Evolutionary conservation across 2,113 vertebrate genomes (phyloP).

Genomic region (Amazona guildingii): DNA sequence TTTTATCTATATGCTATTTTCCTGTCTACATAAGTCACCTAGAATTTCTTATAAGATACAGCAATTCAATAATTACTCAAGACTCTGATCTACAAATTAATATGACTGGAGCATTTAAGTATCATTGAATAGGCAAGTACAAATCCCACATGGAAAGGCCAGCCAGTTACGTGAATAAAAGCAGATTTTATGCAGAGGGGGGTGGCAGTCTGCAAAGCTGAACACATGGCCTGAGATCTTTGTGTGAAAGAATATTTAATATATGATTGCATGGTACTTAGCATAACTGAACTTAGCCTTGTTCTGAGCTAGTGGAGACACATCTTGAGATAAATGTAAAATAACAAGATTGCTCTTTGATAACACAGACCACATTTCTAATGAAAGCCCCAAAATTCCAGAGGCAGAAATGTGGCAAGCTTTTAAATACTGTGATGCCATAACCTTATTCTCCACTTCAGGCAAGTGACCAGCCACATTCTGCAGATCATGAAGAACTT

Average conservation of each 20-base stretch:
- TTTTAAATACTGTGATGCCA: neutral
- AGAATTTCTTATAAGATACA: neutral
- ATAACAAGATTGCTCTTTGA: neutral
- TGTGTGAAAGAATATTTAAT: neutral
- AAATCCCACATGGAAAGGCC: neutral
- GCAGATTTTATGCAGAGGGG: neutral
- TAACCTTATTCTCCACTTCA: neutral
- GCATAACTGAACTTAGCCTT: neutral
- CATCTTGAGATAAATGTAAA: neutral
- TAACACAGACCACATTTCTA: neutral
- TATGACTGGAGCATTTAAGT: neutral
- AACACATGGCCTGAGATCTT: neutral
- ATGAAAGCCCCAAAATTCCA: neutral
- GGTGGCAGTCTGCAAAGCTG: neutral
- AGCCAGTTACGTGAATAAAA: neutral
- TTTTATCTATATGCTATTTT: conserved; percentile 31
- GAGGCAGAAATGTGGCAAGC: neutral
- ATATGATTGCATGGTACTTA: neutral
- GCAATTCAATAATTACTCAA: conserved; percentile 41
- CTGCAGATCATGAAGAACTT: neutral
- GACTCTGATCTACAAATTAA: neutral
- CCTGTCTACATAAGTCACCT: conserved; percentile 29
- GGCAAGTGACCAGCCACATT: neutral
- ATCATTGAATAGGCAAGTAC: neutral
- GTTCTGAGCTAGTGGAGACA: neutral